Evolutionary conservation across 2,113 vertebrate genomes (phyloP).

Genomic region (Salvelinus namaycush): DNA sequence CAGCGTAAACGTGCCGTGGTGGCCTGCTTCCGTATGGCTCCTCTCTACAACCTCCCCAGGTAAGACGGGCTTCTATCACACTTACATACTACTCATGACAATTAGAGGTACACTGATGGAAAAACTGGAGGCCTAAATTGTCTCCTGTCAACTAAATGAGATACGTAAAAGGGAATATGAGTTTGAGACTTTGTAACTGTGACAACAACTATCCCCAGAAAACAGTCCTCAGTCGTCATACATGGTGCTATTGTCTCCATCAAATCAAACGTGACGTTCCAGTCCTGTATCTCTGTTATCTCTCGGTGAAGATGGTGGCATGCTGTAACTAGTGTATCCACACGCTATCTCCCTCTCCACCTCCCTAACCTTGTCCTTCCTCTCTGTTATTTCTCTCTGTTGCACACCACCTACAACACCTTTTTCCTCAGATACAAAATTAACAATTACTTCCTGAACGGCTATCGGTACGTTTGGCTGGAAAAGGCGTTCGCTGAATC

Average conservation of each 20-base stretch:
- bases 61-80: slow-evolving; percentile 48
- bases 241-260: no score
- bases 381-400: slow-evolving; percentile 76
- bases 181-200: no score
- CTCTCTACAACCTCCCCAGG: slow-evolving; percentile 96
- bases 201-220: no score
- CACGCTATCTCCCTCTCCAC: slow-evolving; percentile 33
- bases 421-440: slow-evolving; percentile 99
- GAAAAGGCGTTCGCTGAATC: slow-evolving; percentile 98
- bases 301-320: slow-evolving; percentile 4
- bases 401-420: slow-evolving; percentile 82
- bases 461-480: slow-evolving; percentile 99
- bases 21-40: slow-evolving; percentile 98
- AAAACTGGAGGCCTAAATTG: no score
- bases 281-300: no score
- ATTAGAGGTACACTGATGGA: no score
- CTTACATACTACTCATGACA: neutral
- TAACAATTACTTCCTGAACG: slow-evolving; percentile 99
- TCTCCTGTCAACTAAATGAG: no score
- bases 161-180: no score
- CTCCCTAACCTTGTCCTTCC: slow-evolving; percentile 72
- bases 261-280: no score
- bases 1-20: slow-evolving; percentile 97
- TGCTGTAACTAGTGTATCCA: slow-evolving; percentile 28
- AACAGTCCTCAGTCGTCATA: no score